Evolutionary conservation across 2,888 invertebrate species (phyloP), one percentile per base, ranked within the genome.

Genomic region (Parnassius mnemosyne): DNA sequence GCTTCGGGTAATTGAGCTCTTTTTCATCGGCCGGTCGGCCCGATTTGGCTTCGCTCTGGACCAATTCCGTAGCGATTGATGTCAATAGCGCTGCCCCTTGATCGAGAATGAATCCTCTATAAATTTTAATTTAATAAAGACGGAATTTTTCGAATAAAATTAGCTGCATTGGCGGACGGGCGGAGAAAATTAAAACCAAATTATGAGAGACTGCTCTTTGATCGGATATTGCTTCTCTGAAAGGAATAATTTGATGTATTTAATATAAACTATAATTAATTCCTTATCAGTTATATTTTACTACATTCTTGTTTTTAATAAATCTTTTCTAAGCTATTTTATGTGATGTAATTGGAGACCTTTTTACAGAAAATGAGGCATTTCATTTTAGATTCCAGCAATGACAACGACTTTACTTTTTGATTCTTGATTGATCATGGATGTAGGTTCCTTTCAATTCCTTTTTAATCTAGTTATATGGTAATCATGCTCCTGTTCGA

Each of bases 1-100:
- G 89, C 85, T 88, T 89, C 88, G 71, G 66, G 75, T 88, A 88
- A 89, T 89, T 89, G 87, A 83, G 76, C 76, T 73, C 74, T 75
- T 77, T 78, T 77, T 76, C 69, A 76, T 68, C 72, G 67, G 66
- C 66, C 65, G 60, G 75, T 74, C 54, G 55, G 46, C 71, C 69
- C 69, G 74, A 71, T 78, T 71, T 62, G 86, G 87, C 82, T 87
- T 88, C 86, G 54, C 69, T 73, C 75, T 72, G 79, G 79, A 79
- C 84, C 87, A 88, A 89, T 88, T 85, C 80, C 74, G 69, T 74
- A 78, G 69, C 83, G 84, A 87, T 86, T 83, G 83, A 83, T 81
- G 80, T 84, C 80, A 83, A 83, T 81, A 83, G 72, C 71, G 68
- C 66, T 69, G 75, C 71, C 76, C 86, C 87, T 89, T 89, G 87